A percentile compares a stretch with the other conserved stretches of the same genome.
These are phyloP conservation scores for Nymphalis io DNA, from an alignment of 1,140 invertebrate species.

Conservation along the genomic window DNA sequence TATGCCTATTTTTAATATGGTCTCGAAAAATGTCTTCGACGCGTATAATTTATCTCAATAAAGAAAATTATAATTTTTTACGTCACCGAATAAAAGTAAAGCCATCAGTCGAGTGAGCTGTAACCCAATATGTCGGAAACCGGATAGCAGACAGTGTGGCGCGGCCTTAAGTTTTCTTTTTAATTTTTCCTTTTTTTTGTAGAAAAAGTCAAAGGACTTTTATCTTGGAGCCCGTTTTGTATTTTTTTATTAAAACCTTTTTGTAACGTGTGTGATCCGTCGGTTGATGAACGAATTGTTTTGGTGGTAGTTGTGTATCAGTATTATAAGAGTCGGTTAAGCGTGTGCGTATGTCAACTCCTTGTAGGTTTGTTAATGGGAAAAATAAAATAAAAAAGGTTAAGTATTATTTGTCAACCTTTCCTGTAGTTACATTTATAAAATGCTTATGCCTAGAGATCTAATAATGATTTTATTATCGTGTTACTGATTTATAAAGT, in stretches of 20 bases:
- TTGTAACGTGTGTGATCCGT: conserved; percentile 75
- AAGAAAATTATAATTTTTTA: conserved; percentile 77
- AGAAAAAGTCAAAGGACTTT: conserved; percentile 71
- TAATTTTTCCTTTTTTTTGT: conserved; percentile 67
- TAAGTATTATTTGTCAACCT: conserved; percentile 8
- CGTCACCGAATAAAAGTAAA: conserved; percentile 67
- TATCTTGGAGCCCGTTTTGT: conserved; percentile 61
- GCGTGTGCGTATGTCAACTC: conserved; percentile 48
- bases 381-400: conserved; percentile 9
- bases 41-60: conserved; percentile 67
- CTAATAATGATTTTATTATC: background rate
- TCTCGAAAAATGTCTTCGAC: conserved; percentile 52
- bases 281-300: conserved; percentile 70
- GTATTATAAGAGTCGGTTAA: conserved; percentile 46
- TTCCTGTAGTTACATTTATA: conserved; percentile 6
- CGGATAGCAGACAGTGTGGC: conserved; percentile 80
- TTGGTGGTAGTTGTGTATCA: conserved; percentile 59
- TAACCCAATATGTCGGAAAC: conserved; percentile 76
- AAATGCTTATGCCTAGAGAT: background rate
- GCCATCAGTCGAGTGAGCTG: conserved; percentile 63
- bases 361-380: conserved; percentile 8
- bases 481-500: too few species aligned
- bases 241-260: conserved; percentile 60
- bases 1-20: conserved; percentile 23
- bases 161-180: conserved; percentile 75